Percentiles rank a stretch among this genome's conserved stretches.
Conservation (phyloP, 1,140 invertebrate species). For the Zaprionus inermis region DNA sequence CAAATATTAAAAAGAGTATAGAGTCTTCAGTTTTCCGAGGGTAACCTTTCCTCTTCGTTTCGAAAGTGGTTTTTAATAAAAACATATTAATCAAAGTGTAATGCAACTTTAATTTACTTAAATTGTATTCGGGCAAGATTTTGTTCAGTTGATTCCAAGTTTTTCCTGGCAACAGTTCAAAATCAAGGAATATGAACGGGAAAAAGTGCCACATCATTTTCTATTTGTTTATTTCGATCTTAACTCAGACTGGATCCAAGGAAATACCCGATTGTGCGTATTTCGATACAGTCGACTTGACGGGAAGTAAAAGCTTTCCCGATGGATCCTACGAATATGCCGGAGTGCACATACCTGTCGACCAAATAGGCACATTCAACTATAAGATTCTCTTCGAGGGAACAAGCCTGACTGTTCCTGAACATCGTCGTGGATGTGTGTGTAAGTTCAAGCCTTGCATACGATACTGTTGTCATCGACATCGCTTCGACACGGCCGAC, state of each 20-base stretch:
- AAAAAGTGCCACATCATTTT: too few species aligned
- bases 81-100: too few species aligned
- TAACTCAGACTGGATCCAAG: background rate
- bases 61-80: too few species aligned
- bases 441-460: background rate
- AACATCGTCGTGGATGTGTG: conserved; percentile 3
- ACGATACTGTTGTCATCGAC: conserved; percentile 10
- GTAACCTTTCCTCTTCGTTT: too few species aligned
- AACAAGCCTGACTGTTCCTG: background rate
- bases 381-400: conserved; percentile 15
- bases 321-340: background rate
- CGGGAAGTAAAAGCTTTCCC: background rate
- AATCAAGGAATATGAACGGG: too few species aligned
- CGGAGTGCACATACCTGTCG: background rate
- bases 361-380: background rate
- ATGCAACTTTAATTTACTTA: too few species aligned
- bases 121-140: too few species aligned
- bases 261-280: conserved; percentile 3
- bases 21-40: too few species aligned
- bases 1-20: too few species aligned
- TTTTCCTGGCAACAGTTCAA: too few species aligned
- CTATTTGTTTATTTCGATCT: background rate
- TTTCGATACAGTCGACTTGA: conserved; percentile 12
- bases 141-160: too few species aligned
- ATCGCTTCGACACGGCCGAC: conserved; percentile 2